phyloP scores from a whole-genome alignment of 2,797 vertebrate species.

The Fistularia commersonii region DNA sequence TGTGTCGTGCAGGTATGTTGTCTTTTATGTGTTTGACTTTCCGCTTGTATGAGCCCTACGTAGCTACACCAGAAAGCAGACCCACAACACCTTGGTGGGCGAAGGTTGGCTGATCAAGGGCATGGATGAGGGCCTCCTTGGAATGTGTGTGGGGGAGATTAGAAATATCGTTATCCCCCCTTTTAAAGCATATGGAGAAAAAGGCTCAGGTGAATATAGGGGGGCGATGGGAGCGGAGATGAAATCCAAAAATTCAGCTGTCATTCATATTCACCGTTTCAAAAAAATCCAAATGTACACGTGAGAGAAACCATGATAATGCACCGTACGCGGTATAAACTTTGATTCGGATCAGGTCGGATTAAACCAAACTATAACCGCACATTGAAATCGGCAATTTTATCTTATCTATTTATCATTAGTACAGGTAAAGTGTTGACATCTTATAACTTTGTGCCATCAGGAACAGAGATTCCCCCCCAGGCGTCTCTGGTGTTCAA shows the following conservation, averaged over 20 bases:
- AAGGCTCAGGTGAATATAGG: constrained; percentile 84
- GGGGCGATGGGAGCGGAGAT: background rate
- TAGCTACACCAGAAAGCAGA: constrained; percentile 86
- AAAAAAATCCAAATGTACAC: no score
- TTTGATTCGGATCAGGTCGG: no score
- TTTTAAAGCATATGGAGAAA: constrained; percentile 91
- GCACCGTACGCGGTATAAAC: no score
- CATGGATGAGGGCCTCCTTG: constrained; percentile 91
- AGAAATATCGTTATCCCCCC: constrained; percentile 89
- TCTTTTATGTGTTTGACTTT: constrained; percentile 67
- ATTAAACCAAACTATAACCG: no score
- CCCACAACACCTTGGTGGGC: constrained; percentile 87
- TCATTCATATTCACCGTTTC: no score
- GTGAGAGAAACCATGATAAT: no score
- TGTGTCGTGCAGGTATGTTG: constrained; percentile 57
- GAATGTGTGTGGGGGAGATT: constrained; percentile 96
- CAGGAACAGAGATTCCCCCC: constrained; percentile 85
- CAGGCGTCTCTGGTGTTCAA: constrained; percentile 90
- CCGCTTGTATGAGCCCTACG: constrained; percentile 62
- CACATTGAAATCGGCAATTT: no score
- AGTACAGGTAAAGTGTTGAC: background rate
- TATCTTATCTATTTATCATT: no score
- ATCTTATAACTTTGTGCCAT: background rate
- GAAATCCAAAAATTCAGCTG: no score
- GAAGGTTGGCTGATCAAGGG: constrained; percentile 92